Conservation (phyloP, 1,140 invertebrate genomes). For the Drosophila tristis region DNA sequence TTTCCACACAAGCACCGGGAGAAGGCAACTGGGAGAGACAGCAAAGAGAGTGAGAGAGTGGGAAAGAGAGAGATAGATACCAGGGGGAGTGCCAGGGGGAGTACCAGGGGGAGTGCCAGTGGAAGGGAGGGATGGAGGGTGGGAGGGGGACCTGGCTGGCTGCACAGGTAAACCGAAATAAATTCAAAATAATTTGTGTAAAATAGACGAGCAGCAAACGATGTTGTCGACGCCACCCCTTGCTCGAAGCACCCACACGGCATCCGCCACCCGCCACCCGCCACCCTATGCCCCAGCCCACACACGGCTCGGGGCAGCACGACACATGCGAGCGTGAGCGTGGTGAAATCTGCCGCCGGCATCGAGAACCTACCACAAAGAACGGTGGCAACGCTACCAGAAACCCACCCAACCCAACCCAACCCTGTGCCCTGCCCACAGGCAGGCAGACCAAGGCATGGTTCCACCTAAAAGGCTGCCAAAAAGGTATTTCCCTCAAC, state of each 20-base stretch:
- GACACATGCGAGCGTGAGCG: constrained; percentile 33
- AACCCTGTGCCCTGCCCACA: constrained; percentile 6
- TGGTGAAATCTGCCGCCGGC: constrained; percentile 71
- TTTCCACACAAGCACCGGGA: constrained; percentile 25
- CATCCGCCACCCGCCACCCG: not conserved
- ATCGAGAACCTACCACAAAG: constrained; percentile 45
- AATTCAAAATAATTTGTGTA: constrained; percentile 81
- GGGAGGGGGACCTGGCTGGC: too few species aligned
- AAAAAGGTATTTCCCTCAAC: constrained; percentile 55
- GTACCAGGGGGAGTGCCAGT: not conserved
- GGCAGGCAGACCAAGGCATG: not conserved
- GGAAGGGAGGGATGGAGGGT: too few species aligned
- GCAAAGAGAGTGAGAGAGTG: constrained; percentile 8
- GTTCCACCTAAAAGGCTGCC: constrained; percentile 44
- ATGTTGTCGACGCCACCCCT: constrained; percentile 12
- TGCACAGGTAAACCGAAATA: constrained; percentile 72
- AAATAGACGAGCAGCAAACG: constrained; percentile 70
- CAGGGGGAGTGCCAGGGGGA: constrained; percentile 1
- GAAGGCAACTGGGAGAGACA: too few species aligned
- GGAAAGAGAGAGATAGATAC: not conserved
- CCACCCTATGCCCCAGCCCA: not conserved
- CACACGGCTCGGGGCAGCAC: constrained; percentile 3
- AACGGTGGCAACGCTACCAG: constrained; percentile 24
- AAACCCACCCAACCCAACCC: constrained; percentile 5
- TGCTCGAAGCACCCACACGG: not conserved